Percentiles rank a stretch among this genome's conserved stretches.
These are phyloP conservation scores for Daktulosphaira vitifoliae DNA, from an alignment of 1,140 invertebrate genomes.

Conservation along the genomic window DNA sequence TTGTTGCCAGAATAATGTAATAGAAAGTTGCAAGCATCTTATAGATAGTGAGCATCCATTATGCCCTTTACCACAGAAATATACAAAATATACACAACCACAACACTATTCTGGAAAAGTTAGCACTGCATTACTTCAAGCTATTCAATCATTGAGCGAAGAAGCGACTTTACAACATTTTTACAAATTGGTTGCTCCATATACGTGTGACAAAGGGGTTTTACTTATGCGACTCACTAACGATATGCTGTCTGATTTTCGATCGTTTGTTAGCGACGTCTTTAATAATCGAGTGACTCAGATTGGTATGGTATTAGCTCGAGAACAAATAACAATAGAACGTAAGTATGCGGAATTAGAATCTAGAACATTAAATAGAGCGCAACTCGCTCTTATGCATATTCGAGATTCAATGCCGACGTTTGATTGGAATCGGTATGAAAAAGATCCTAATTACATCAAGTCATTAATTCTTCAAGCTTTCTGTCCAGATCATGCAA, in stretches of 20 bases:
- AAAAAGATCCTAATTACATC: background rate
- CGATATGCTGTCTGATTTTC: conserved; percentile 7
- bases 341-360: conserved; percentile 6
- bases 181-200: background rate
- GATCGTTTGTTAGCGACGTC: background rate
- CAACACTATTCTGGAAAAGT: no score
- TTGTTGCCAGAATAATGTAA: no score
- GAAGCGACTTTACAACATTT: background rate
- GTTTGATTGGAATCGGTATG: conserved; percentile 5
- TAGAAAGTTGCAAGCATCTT: no score
- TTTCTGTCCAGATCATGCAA: background rate
- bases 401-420: background rate
- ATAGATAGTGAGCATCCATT: no score
- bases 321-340: background rate
- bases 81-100: no score
- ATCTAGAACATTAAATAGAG: background rate
- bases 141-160: background rate
- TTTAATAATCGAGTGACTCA: conserved; percentile 2
- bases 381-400: background rate
- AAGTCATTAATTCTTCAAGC: background rate
- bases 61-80: no score
- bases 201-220: background rate
- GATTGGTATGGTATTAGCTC: conserved; percentile 1
- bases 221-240: background rate
- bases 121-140: background rate